Base-by-base conservation (phyloP, 1,140 invertebrate genomes). In the Copidosoma floridanum region DNA sequence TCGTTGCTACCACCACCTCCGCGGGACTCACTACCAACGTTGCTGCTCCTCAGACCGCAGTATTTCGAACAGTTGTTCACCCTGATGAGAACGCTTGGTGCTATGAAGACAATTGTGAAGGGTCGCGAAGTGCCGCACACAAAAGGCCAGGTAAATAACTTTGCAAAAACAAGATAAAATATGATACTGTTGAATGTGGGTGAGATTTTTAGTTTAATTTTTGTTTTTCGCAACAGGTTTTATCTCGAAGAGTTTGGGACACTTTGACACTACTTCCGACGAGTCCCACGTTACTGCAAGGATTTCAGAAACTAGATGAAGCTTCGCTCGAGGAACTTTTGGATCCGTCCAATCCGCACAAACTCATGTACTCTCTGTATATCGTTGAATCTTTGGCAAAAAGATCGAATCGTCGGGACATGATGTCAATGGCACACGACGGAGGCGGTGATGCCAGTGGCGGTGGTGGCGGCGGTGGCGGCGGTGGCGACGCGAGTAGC, bases 281-380 rank as follows among this genome's bases (percentile, higher is more conserved):
- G 0, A 95, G 89, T 79, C 91, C 92, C 0, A 89, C 88, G 1
- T 83, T 96, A 24, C 74, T 95, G 11, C 84, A 90, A 77, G 90
- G 90, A 6, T 95, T 97, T 66, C 89, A 91, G 69, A 86, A 88
- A 62, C 79, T 92, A 0, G 83, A 78, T 2, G 84, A 85, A 66
- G 81, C 81, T 65, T 74, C 87, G 61, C 77, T 94, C 63, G 83
- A 86, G 21, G 86, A 90, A 65, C 74, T 96, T 0, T 80, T 97
- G 1, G 90, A 95, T 79, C 91, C 93, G 0, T 85, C 86, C 2
- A 93, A 91, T 76, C 89, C 94, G 1, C 94, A 97, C 75, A 95
- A 95, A 72, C 83, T 97, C 41, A 95, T 97, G 91, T 97, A 97
- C 74, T 94, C 92, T 0, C 75, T 97, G 38, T 94, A 96, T 71